Percentiles rank a stretch among this genome's conserved stretches.
phyloP scores from a whole-genome alignment of 1,140 invertebrate genomes.

The Cataglyphis hispanica region DNA sequence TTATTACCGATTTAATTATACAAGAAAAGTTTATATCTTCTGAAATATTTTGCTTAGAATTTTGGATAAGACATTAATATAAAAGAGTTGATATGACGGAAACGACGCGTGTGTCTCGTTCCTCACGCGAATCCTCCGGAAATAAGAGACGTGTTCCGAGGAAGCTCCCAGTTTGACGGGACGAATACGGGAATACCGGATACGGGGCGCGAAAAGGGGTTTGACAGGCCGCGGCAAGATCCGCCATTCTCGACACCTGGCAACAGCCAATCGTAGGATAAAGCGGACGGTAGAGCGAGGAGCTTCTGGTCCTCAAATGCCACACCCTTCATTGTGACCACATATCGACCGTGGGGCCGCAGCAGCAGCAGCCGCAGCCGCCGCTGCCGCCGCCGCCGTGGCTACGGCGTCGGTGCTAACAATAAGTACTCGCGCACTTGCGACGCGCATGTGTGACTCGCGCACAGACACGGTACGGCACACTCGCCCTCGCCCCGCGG shows the following conservation, averaged over 20 bases:
- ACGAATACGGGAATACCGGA: constrained; percentile 9
- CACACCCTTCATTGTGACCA: constrained; percentile 84
- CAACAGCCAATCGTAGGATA: constrained; percentile 82
- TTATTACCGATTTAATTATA: not conserved
- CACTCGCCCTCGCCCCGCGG: not conserved
- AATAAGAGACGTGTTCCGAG: not conserved
- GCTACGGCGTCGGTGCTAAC: constrained; percentile 41
- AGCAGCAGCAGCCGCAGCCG: constrained; percentile 19
- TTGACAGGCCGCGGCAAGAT: constrained; percentile 62
- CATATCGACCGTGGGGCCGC: constrained; percentile 80
- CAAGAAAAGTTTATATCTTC: not conserved
- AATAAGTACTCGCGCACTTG: constrained; percentile 52
- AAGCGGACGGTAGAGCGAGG: constrained; percentile 74
- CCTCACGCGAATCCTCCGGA: not conserved
- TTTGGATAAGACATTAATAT: not conserved
- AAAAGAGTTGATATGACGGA: not conserved
- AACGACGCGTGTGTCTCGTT: not conserved
- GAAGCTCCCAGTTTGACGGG: not conserved
- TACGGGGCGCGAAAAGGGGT: constrained; percentile 62
- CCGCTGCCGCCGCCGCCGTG: constrained; percentile 22
- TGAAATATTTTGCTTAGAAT: not conserved
- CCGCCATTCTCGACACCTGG: constrained; percentile 83
- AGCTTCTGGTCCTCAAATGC: constrained; percentile 83
- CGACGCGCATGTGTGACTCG: constrained; percentile 48
- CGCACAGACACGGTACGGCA: not conserved